Evolutionary conservation across 2,888 invertebrate genomes (phyloP).

Genomic region (Bhutanitis thaidina): DNA sequence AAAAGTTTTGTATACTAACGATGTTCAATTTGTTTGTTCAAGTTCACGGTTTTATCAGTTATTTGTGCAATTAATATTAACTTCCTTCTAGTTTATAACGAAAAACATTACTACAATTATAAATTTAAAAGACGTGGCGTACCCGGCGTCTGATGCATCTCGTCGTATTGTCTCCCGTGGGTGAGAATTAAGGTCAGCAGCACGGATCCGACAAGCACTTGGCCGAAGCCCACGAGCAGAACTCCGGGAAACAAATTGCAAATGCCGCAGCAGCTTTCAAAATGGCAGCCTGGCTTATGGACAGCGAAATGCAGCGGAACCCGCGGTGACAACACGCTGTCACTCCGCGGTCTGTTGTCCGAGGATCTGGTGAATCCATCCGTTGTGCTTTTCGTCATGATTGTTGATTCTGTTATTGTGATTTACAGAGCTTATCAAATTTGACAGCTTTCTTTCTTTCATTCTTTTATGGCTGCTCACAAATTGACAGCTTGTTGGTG

Average conservation of each 20-base stretch:
- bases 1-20: too few relatives aligned
- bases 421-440: too few relatives aligned
- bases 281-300: slow-evolving; percentile 62
- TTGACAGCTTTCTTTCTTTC: too few relatives aligned
- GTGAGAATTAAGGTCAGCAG: slow-evolving; percentile 58
- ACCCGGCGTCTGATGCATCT: slow-evolving; percentile 51
- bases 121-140: too few relatives aligned
- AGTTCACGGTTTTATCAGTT: too few relatives aligned
- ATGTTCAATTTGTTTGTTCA: too few relatives aligned
- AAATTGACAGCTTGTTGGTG: too few relatives aligned
- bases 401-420: too few relatives aligned
- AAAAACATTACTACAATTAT: too few relatives aligned
- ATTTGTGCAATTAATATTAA: too few relatives aligned
- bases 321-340: slow-evolving; percentile 36
- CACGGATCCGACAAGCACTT: slow-evolving; percentile 58
- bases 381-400: slow-evolving; percentile 42
- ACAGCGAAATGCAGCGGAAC: slow-evolving; percentile 76
- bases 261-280: slow-evolving; percentile 70
- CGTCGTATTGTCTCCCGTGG: slow-evolving; percentile 58
- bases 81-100: too few relatives aligned
- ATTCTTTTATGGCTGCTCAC: too few relatives aligned
- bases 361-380: slow-evolving; percentile 41
- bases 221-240: slow-evolving; percentile 60
- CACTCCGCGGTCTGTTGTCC: slow-evolving; percentile 42
- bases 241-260: slow-evolving; percentile 72